Evolutionary conservation across 2,888 invertebrate genomes (phyloP).

Genomic region (Diachrysia chrysitis): DNA sequence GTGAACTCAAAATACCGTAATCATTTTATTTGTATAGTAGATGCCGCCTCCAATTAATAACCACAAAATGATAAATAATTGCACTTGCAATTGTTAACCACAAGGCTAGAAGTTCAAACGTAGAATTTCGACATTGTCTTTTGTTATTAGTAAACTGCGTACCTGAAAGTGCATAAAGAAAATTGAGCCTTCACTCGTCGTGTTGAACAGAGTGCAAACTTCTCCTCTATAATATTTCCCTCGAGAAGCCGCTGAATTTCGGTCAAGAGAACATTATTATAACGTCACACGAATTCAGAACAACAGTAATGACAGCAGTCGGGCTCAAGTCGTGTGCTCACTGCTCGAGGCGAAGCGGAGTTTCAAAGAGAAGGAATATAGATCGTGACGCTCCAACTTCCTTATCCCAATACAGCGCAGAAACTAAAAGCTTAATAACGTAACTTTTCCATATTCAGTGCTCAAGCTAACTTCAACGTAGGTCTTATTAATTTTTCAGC

Average conservation of each 20-base stretch:
- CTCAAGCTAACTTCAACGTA: conserved; percentile 52
- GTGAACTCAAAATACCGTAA: too few relatives aligned
- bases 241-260: not conserved
- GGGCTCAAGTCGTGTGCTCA: not conserved
- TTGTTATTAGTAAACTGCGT: too few relatives aligned
- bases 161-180: too few relatives aligned
- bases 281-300: not conserved
- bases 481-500: conserved; percentile 61
- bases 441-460: conserved; percentile 53
- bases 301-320: not conserved
- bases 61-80: not conserved
- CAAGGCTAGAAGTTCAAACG: too few relatives aligned
- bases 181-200: too few relatives aligned
- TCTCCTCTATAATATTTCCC: not conserved
- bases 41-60: too few relatives aligned
- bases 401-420: conserved; percentile 41
- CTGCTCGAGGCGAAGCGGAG: not conserved
- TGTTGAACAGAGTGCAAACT: too few relatives aligned
- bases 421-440: conserved; percentile 55
- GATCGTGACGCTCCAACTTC: conserved; percentile 26
- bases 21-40: too few relatives aligned
- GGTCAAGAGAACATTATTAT: not conserved
- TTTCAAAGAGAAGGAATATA: conserved; percentile 19
- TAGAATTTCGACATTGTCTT: too few relatives aligned
- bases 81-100: too few relatives aligned